phyloP scores from a whole-genome alignment of 2,113 vertebrate species.

The Pelmatolapia mariae region DNA sequence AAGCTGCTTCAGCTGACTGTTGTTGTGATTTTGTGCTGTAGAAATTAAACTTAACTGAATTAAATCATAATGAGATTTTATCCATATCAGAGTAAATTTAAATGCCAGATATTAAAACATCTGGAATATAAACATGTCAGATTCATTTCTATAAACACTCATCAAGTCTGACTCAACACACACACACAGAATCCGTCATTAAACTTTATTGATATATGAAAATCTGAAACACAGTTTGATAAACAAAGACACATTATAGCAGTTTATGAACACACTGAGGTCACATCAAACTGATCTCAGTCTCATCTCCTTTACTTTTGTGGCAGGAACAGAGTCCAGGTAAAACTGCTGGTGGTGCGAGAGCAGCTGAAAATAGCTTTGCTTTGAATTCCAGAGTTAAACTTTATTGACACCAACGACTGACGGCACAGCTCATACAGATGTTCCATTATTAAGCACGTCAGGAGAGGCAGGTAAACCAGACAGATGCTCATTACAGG shows the following conservation, averaged over 20 bases:
- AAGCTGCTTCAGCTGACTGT: background rate
- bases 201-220: background rate
- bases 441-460: background rate
- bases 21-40: rapidly evolving
- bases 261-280: background rate
- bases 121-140: background rate
- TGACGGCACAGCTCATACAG: background rate
- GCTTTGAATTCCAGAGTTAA: rapidly evolving
- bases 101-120: rapidly evolving
- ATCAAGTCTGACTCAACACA: background rate
- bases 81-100: background rate
- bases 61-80: background rate
- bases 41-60: rapidly evolving
- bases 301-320: background rate
- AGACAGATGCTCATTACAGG: background rate
- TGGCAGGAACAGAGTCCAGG: background rate
- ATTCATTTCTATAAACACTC: too few species aligned
- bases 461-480: background rate
- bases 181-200: rapidly evolving
- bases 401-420: background rate
- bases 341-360: background rate
- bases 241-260: background rate
- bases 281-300: background rate
- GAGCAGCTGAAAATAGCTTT: background rate
- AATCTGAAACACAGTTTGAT: background rate